phyloP scores from a whole-genome alignment of 1,140 invertebrate species.

The Drosophila aff. region DNA sequence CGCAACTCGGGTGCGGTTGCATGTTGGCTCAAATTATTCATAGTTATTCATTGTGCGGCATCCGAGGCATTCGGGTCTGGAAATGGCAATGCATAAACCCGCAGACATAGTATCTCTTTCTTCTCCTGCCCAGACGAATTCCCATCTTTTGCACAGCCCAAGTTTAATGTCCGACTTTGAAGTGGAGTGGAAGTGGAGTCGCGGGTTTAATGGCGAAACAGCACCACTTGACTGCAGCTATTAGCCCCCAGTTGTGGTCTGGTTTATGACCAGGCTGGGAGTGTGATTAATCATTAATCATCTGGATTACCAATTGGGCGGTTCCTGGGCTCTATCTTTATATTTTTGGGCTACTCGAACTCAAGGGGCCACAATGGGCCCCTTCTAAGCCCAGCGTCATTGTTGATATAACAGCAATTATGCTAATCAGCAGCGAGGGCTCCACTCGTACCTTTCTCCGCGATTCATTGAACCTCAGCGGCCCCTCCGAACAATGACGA shows the following conservation, averaged over 20 bases:
- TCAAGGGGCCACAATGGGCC: constrained; percentile 17
- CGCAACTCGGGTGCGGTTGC: constrained; percentile 70
- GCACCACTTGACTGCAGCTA: constrained; percentile 58
- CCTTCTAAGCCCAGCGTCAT: constrained; percentile 61
- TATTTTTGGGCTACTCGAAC: constrained; percentile 23
- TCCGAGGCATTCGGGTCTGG: constrained; percentile 64
- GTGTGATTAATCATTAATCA: constrained; percentile 51
- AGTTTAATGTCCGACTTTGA: constrained; percentile 75
- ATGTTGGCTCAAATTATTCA: constrained; percentile 67
- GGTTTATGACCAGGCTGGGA: constrained; percentile 24
- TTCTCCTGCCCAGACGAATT: constrained; percentile 62
- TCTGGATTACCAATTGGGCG: constrained; percentile 41
- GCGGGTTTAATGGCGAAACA: constrained; percentile 44
- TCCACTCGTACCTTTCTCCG: constrained; percentile 64
- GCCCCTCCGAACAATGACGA: constrained; percentile 36
- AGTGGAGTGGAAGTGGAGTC: constrained; percentile 23
- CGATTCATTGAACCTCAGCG: constrained; percentile 68
- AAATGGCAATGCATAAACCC: constrained; percentile 60
- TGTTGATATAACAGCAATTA: constrained; percentile 74
- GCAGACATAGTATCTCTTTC: constrained; percentile 19
- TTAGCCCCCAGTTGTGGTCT: constrained; percentile 43
- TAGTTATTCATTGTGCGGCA: constrained; percentile 73
- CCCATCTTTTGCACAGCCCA: constrained; percentile 66
- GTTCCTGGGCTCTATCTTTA: constrained; percentile 28
- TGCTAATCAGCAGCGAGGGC: constrained; percentile 71